phyloP scores from a whole-genome alignment of 2,113 vertebrate species.

The Tragelaphus buxtoni region DNA sequence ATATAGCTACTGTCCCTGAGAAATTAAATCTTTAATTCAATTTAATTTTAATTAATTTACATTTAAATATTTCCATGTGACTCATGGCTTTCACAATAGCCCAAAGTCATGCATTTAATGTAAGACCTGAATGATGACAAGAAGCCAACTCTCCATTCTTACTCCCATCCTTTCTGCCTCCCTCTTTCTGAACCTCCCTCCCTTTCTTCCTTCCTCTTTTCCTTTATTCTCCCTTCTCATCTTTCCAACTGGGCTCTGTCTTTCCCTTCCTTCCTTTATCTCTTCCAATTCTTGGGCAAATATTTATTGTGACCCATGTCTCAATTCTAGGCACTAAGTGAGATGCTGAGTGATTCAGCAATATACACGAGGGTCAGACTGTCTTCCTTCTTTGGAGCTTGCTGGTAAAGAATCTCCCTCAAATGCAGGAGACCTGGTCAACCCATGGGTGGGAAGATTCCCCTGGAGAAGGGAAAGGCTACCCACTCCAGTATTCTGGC shows the following conservation, averaged over 20 bases:
- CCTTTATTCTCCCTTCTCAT: background rate
- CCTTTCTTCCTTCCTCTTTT: background rate
- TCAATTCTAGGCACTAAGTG: background rate
- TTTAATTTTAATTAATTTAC: background rate
- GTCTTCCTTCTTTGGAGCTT: background rate
- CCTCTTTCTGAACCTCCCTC: background rate
- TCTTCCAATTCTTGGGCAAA: background rate
- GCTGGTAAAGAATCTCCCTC: background rate
- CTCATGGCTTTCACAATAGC: background rate
- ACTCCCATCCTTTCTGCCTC: background rate
- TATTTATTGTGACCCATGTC: background rate
- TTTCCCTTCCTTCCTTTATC: background rate
- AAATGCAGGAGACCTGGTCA: background rate
- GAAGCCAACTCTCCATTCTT: background rate
- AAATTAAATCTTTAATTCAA: background rate
- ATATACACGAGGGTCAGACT: fast-evolving
- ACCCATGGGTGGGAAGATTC: background rate
- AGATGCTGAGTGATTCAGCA: background rate
- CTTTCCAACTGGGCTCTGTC: background rate
- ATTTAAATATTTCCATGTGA: background rate
- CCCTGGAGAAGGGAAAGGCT: background rate
- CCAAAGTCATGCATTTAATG: background rate
- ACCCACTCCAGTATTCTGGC: background rate
- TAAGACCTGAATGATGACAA: background rate
- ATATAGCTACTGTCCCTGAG: background rate